Conservation (phyloP, 2,797 vertebrate species). For the Passerculus sandwichensis region DNA sequence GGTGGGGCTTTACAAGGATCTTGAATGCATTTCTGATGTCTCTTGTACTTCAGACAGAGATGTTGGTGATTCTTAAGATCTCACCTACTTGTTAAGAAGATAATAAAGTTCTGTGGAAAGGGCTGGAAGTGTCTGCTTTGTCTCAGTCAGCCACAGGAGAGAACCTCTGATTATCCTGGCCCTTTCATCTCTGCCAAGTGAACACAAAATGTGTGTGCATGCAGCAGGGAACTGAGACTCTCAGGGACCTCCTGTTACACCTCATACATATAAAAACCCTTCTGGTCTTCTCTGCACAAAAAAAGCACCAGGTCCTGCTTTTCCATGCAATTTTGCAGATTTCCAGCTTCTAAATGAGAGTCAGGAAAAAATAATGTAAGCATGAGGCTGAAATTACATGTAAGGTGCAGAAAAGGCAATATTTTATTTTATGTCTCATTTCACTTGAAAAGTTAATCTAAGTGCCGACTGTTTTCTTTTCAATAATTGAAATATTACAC, state of each 20-base stretch:
- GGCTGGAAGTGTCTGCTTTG: neutral
- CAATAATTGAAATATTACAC: neutral
- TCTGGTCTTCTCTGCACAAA: neutral
- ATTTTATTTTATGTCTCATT: slow-evolving; percentile 22
- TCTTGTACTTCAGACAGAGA: neutral
- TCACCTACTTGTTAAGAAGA: neutral
- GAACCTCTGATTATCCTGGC: neutral
- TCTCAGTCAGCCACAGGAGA: neutral
- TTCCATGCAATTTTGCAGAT: neutral
- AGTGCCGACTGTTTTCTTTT: neutral
- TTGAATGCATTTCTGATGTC: neutral
- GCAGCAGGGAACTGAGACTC: neutral
- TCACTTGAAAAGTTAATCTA: neutral
- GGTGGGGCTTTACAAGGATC: neutral
- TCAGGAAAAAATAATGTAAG: neutral
- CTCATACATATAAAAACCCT: neutral
- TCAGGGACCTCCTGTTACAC: neutral
- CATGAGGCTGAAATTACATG: neutral
- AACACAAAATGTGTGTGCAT: neutral
- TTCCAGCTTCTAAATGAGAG: neutral
- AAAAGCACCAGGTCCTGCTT: neutral
- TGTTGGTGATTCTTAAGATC: neutral
- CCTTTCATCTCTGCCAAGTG: neutral
- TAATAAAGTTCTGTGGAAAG: neutral
- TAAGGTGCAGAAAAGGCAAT: neutral